A percentile compares a stretch with the other conserved stretches of the same genome.
Evolutionary conservation across 1,140 invertebrate genomes (phyloP).

Genomic region (Globodera ellingtonae): DNA sequence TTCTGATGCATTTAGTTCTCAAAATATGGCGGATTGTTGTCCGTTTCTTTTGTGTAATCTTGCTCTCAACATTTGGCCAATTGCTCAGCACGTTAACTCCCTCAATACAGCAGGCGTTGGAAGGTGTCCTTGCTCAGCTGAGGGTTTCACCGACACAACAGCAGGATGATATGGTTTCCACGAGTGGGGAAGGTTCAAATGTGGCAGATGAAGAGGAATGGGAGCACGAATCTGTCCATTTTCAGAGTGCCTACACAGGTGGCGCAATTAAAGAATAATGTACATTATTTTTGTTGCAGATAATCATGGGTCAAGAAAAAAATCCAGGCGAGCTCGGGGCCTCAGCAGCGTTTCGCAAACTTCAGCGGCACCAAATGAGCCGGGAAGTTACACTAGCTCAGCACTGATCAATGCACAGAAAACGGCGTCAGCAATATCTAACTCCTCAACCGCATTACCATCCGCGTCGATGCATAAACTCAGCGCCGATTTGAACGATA

Average conservation of each 20-base stretch:
- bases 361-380: slow-evolving; percentile 1
- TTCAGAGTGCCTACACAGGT: slow-evolving; percentile 6
- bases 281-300: background rate
- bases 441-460: background rate
- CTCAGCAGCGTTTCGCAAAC: slow-evolving; percentile 13
- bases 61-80: slow-evolving; percentile 20
- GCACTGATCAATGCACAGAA: too few species aligned
- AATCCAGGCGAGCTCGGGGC: slow-evolving; percentile 4
- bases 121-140: slow-evolving; percentile 10
- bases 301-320: slow-evolving; percentile 10
- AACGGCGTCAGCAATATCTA: background rate
- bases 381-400: background rate
- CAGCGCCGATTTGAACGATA: background rate
- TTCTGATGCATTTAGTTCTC: slow-evolving; percentile 10
- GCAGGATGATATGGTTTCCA: slow-evolving; percentile 38
- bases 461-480: background rate
- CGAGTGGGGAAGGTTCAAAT: slow-evolving; percentile 39
- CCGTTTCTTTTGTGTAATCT: slow-evolving; percentile 5
- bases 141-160: background rate
- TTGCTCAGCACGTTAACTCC: slow-evolving; percentile 22
- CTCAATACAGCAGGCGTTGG: slow-evolving; percentile 16
- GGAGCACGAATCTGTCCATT: slow-evolving; percentile 26
- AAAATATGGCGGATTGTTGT: slow-evolving; percentile 6
- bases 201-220: slow-evolving; percentile 39
- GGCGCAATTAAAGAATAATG: background rate